phyloP scores from a whole-genome alignment of 2,888 invertebrate species.

The Liodrosophila aerea region DNA sequence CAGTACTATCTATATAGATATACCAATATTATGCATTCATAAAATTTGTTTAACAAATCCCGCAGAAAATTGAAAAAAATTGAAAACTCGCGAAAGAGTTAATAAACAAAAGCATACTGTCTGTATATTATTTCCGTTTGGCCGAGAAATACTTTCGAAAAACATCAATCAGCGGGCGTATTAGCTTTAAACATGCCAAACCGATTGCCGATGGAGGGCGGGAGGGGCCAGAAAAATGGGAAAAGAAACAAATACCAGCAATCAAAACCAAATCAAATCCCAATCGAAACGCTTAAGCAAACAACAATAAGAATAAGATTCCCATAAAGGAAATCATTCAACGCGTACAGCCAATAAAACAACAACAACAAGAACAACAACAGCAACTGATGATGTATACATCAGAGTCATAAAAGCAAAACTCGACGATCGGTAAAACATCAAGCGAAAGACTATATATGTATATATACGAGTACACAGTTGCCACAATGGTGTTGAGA shows the following conservation, averaged over 20 bases:
- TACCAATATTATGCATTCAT: too few species aligned
- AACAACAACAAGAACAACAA: slow-evolving; percentile 23
- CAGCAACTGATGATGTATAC: too few species aligned
- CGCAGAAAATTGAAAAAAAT: slow-evolving; percentile 21
- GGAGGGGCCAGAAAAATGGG: not conserved
- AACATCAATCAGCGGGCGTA: slow-evolving; percentile 68
- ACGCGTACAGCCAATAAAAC: slow-evolving; percentile 55
- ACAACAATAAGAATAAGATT: slow-evolving; percentile 38
- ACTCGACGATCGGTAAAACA: slow-evolving; percentile 46
- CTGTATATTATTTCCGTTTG: slow-evolving; percentile 59
- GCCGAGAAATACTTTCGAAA: slow-evolving; percentile 41
- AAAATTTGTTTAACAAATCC: slow-evolving; percentile 2
- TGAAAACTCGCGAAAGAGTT: slow-evolving; percentile 25
- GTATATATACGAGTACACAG: too few species aligned
- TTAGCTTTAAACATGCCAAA: slow-evolving; percentile 74
- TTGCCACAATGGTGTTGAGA: too few species aligned
- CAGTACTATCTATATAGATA: slow-evolving; percentile 9
- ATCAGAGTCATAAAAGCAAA: slow-evolving; percentile 52
- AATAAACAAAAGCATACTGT: slow-evolving; percentile 51
- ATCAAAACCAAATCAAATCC: slow-evolving; percentile 62
- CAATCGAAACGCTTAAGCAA: slow-evolving; percentile 64
- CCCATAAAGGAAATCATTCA: slow-evolving; percentile 68
- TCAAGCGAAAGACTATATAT: slow-evolving; percentile 32
- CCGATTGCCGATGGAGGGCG: too few species aligned
- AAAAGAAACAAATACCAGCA: slow-evolving; percentile 65